These are phyloP conservation scores for Thrips palmi DNA, from an alignment of 1,140 invertebrate genomes.

Conservation along the genomic window DNA sequence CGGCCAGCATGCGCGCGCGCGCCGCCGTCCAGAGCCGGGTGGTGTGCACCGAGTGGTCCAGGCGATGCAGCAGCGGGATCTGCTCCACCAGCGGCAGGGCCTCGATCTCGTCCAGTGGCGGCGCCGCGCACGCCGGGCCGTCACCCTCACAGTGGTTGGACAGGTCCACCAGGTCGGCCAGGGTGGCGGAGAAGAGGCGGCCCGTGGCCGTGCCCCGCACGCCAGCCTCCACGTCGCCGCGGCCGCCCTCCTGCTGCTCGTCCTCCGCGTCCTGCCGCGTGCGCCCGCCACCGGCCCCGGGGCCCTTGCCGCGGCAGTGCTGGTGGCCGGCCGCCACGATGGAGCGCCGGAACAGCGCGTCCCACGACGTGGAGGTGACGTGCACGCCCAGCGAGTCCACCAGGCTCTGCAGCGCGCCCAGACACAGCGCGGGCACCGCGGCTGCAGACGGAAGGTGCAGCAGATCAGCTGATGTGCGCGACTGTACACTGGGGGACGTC, in stretches of 20 bases:
- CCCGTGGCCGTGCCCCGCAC: conserved; percentile 34
- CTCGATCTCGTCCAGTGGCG: conserved; percentile 22
- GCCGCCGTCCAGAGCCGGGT: conserved; percentile 50
- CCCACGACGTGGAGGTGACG: conserved; percentile 52
- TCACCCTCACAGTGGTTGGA: conserved; percentile 48
- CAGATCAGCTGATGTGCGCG: conserved; percentile 34
- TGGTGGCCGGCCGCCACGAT: conserved; percentile 22
- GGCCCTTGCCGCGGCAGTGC: too few species aligned
- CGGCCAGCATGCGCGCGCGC: conserved; percentile 44
- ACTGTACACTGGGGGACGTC: too few species aligned
- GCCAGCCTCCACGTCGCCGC: too few species aligned
- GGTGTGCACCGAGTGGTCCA: conserved; percentile 37
- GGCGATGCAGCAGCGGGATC: conserved; percentile 54
- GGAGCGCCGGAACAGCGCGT: conserved; percentile 44
- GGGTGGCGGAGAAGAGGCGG: conserved; percentile 36
- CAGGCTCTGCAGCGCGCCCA: conserved; percentile 44
- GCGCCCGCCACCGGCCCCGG: too few species aligned
- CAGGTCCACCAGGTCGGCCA: conserved; percentile 38
- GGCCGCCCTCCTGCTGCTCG: not conserved
- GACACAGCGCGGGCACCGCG: too few species aligned
- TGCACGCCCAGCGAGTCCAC: conserved; percentile 56
- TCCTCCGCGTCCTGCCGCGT: not conserved
- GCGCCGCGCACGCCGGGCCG: too few species aligned
- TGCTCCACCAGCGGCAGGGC: conserved; percentile 58
- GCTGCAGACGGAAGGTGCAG: conserved; percentile 41